Evolutionary conservation across 2,888 invertebrate species (phyloP).

Genomic region (Cerastis leucographa): DNA sequence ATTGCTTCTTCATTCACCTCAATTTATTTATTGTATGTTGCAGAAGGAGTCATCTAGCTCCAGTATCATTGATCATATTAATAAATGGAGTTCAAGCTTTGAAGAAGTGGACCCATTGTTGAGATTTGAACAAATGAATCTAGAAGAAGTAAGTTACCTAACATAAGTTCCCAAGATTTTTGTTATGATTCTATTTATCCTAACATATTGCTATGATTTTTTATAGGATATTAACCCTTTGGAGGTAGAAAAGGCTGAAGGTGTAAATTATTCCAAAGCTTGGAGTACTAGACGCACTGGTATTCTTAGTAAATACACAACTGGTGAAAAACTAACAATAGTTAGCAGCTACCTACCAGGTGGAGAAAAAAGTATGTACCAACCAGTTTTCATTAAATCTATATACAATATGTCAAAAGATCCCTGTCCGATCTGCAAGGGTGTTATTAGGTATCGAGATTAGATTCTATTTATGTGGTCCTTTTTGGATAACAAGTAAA

Average conservation of each 20-base stretch:
- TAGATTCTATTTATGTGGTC: too few species aligned
- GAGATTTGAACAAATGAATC: conserved; percentile 85
- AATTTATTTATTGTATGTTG: conserved; percentile 59
- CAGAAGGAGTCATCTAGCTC: conserved; percentile 80
- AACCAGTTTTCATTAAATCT: background rate
- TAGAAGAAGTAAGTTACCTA: conserved; percentile 77
- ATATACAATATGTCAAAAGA: too few species aligned
- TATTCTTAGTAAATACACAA: conserved; percentile 97
- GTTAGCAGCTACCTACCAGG: conserved; percentile 96
- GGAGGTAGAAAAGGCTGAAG: conserved; percentile 69
- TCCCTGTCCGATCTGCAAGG: too few species aligned
- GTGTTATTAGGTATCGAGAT: too few species aligned
- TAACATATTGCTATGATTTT: background rate
- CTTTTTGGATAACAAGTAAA: too few species aligned
- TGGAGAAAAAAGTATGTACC: conserved; percentile 93
- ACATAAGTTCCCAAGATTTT: background rate
- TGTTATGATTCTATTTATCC: background rate
- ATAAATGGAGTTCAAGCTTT: conserved; percentile 86
- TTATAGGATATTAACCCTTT: conserved; percentile 73
- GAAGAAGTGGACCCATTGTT: conserved; percentile 86
- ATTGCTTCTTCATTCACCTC: conserved; percentile 1
- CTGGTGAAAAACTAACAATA: conserved; percentile 97
- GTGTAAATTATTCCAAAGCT: conserved; percentile 91
- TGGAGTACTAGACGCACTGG: conserved; percentile 94
- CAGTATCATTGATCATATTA: conserved; percentile 82